Conservation (phyloP, 2,888 invertebrate species). For the Graphium colonna region DNA sequence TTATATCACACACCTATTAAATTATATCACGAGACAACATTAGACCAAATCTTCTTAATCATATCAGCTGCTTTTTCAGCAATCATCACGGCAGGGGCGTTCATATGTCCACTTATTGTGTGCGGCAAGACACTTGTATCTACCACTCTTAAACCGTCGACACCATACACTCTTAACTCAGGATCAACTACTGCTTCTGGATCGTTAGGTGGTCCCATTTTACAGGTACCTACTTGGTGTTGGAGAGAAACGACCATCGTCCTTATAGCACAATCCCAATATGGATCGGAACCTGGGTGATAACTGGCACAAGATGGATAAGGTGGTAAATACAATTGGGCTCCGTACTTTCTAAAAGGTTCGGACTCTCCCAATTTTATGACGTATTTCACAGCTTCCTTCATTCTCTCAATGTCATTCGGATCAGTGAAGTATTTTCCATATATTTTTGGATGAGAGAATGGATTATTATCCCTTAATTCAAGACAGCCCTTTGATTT, state of each 20-base stretch:
- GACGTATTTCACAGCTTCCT: conserved; percentile 81
- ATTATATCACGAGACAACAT: conserved; percentile 37
- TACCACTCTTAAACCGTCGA: conserved; percentile 81
- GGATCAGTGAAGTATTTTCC: conserved; percentile 89
- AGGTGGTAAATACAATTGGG: conserved; percentile 71
- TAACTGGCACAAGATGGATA: conserved; percentile 75
- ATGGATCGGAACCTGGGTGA: conserved; percentile 79
- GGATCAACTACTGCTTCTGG: conserved; percentile 83
- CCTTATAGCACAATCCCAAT: conserved; percentile 85
- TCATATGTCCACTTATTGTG: conserved; percentile 82
- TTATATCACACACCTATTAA: background rate
- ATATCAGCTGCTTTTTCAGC: conserved; percentile 87
- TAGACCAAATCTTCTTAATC: conserved; percentile 80
- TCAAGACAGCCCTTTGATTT: conserved; percentile 85
- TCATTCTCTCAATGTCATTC: conserved; percentile 78
- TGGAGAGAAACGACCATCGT: conserved; percentile 78
- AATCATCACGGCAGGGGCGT: conserved; percentile 85
- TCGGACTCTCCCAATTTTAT: conserved; percentile 80
- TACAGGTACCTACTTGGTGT: conserved; percentile 84
- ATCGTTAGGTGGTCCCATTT: conserved; percentile 84
- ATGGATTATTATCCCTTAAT: conserved; percentile 86
- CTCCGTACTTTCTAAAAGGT: conserved; percentile 79
- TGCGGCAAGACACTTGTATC: conserved; percentile 86
- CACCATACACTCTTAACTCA: conserved; percentile 82
- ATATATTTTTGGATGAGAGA: conserved; percentile 86